A percentile compares a stretch with the other conserved stretches of the same genome.
phyloP scores from a whole-genome alignment of 2,797 vertebrate genomes.

The Champsocephalus esox region DNA sequence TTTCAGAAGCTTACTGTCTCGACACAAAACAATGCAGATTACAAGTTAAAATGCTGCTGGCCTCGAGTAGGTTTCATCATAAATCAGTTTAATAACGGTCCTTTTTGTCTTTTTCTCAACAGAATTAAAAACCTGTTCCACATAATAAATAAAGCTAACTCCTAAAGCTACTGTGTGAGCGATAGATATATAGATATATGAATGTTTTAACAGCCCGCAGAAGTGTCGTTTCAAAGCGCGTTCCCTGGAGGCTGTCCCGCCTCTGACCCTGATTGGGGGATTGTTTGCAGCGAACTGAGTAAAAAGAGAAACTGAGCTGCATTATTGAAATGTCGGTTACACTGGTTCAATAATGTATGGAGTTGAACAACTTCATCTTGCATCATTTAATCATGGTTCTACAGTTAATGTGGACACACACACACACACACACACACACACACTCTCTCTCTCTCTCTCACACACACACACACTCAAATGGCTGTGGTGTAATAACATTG shows the following conservation, averaged over 20 bases:
- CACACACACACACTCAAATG: neutral
- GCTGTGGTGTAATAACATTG: neutral
- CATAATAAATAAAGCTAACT: no score
- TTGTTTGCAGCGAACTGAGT: neutral
- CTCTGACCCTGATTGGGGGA: neutral
- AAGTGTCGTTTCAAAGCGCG: neutral
- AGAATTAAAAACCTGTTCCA: no score
- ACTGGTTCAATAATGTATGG: slow-evolving; percentile 58
- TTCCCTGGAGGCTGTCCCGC: neutral
- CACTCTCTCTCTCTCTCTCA: no score
- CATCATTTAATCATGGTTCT: slow-evolving; percentile 31
- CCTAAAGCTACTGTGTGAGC: no score
- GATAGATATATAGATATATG: no score
- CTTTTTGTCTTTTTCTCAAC: no score
- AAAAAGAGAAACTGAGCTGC: neutral
- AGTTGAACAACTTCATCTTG: slow-evolving; percentile 45
- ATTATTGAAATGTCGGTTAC: neutral
- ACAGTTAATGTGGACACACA: slow-evolving; percentile 7
- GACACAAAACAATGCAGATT: no score
- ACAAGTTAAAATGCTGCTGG: no score
- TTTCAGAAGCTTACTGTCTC: no score
- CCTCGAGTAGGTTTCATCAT: no score
- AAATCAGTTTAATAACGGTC: no score
- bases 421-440: neutral
- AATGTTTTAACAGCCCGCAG: neutral